Conservation (phyloP, 2,113 vertebrate species). For the Pygoscelis adeliae region DNA sequence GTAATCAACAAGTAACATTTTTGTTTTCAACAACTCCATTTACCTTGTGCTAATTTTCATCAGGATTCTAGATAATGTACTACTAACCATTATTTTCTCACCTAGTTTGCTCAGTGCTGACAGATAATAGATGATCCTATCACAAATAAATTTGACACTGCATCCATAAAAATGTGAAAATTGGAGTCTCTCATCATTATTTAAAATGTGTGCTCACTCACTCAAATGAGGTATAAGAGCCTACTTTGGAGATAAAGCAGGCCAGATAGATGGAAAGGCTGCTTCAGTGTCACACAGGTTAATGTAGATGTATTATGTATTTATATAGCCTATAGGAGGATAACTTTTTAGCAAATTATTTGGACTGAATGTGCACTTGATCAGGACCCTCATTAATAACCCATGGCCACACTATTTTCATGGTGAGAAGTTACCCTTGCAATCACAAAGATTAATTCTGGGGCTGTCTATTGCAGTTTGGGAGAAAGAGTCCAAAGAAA, state of each 20-base stretch:
- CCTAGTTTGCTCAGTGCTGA: constrained; percentile 57
- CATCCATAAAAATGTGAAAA: constrained; percentile 56
- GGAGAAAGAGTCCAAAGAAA: not conserved
- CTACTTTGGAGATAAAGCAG: constrained; percentile 61
- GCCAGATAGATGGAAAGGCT: constrained; percentile 54
- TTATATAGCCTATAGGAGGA: constrained; percentile 60
- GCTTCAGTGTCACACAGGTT: constrained; percentile 60
- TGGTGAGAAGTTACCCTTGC: constrained; percentile 1
- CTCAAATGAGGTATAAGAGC: constrained; percentile 49
- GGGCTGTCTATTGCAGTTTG: not conserved
- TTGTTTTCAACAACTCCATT: constrained; percentile 24
- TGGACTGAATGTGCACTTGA: constrained; percentile 56
- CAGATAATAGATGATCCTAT: constrained; percentile 75
- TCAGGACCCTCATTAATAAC: constrained; percentile 56
- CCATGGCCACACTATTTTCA: not conserved
- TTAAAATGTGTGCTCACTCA: constrained; percentile 54
- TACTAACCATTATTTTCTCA: constrained; percentile 71
- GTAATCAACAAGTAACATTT: constrained; percentile 19
- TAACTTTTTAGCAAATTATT: constrained; percentile 54
- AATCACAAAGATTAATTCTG: constrained; percentile 42
- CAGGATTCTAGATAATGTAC: constrained; percentile 42
- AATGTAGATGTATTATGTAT: constrained; percentile 67
- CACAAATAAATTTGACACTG: constrained; percentile 70
- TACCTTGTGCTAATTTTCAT: constrained; percentile 52
- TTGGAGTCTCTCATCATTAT: constrained; percentile 54